These are phyloP conservation scores for Melanophora roralis DNA, from an alignment of 2,888 invertebrate species.

Conservation along the genomic window DNA sequence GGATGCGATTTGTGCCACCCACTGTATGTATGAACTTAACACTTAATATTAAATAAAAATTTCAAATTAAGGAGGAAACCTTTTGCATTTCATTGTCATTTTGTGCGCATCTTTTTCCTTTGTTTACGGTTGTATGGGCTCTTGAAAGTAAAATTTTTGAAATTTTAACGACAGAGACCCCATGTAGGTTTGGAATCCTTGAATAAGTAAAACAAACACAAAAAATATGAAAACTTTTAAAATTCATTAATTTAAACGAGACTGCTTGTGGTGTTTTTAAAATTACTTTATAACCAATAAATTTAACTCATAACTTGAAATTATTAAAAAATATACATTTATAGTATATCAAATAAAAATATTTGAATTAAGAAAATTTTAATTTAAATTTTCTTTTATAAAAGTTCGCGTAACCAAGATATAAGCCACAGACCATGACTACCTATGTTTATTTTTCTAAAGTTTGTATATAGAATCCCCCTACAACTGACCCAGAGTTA, in stretches of 20 bases:
- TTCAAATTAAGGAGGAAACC: no score
- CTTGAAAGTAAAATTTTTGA: conserved; percentile 41
- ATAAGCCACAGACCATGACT: no score
- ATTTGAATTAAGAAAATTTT: conserved; percentile 26
- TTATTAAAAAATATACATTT: neutral
- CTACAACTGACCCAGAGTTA: no score
- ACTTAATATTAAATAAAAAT: no score
- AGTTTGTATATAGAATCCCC: no score
- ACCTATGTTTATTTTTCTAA: conserved; percentile 14
- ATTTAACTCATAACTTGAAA: neutral
- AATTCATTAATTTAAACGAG: conserved; percentile 25
- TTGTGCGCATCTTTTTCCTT: conserved; percentile 24
- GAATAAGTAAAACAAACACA: conserved; percentile 24
- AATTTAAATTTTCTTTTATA: conserved; percentile 1
- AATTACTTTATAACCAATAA: conserved; percentile 45
- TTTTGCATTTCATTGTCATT: conserved; percentile 40
- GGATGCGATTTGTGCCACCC: neutral
- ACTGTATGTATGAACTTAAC: no score
- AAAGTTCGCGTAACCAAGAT: no score
- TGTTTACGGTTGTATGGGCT: conserved; percentile 4
- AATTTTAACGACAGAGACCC: conserved; percentile 46
- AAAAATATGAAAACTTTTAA: conserved; percentile 1
- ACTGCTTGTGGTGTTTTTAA: conserved; percentile 59
- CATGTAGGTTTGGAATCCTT: conserved; percentile 47
- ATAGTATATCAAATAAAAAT: no score